A percentile compares a stretch with the other conserved stretches of the same genome.
These are phyloP conservation scores for Vultur gryphus DNA, from an alignment of 2,797 vertebrate genomes.

Conservation along the genomic window DNA sequence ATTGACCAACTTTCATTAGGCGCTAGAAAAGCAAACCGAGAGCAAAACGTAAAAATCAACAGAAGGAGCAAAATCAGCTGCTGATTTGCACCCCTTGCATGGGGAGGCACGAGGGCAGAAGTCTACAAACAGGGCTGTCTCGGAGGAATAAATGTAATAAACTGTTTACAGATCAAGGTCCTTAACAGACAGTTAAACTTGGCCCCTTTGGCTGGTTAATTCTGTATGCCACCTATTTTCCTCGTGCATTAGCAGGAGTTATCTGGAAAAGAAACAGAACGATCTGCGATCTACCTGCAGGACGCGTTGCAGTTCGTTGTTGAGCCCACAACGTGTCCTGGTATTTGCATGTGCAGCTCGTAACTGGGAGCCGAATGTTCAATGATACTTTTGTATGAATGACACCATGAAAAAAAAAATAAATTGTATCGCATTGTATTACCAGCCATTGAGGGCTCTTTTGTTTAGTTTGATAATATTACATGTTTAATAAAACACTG, in stretches of 20 bases:
- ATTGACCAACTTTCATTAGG: neutral
- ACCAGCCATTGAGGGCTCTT: constrained; percentile 65
- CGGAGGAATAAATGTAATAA: neutral
- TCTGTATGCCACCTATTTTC: neutral
- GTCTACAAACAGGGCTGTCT: neutral
- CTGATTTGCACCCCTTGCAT: neutral
- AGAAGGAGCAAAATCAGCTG: neutral
- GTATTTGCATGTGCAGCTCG: constrained; percentile 16
- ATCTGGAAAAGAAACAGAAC: neutral
- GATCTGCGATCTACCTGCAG: neutral
- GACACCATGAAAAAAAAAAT: neutral
- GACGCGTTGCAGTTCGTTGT: accelerated
- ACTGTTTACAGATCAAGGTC: neutral
- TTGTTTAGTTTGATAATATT: constrained; percentile 70
- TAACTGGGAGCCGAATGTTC: neutral
- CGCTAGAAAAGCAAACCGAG: accelerated
- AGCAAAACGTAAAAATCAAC: neutral
- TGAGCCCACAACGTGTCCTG: neutral
- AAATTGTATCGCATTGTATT: constrained; percentile 54
- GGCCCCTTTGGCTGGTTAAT: neutral
- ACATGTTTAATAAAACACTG: constrained; percentile 73
- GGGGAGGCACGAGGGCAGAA: neutral
- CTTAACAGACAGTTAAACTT: neutral
- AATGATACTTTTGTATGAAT: constrained; percentile 51
- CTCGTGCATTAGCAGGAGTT: neutral